A percentile compares a stretch with the other conserved stretches of the same genome.
Conservation (phyloP, 1,140 invertebrate species). For the Lineus longissimus region DNA sequence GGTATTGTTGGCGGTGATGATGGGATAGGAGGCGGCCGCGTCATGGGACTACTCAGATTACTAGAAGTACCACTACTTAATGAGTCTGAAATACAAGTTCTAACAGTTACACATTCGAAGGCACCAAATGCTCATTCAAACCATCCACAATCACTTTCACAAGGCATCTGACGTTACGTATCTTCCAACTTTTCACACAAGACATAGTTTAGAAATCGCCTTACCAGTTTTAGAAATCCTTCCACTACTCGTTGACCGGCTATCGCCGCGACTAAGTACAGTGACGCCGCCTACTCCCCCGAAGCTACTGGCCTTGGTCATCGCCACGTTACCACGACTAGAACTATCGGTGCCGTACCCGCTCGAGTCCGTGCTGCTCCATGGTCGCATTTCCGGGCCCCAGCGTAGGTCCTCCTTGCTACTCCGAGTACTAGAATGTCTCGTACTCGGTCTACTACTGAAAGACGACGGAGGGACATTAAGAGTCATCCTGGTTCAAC, state of each 20-base stretch:
- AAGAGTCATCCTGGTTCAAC: too few relatives aligned
- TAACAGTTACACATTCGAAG: too few relatives aligned
- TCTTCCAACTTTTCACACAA: too few relatives aligned
- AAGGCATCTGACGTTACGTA: too few relatives aligned
- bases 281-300: slow-evolving; percentile 66
- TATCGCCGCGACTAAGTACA: slow-evolving; percentile 56
- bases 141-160: too few relatives aligned
- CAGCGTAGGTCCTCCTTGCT: slow-evolving; percentile 52
- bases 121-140: too few relatives aligned
- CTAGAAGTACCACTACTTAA: slow-evolving; percentile 14
- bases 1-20: slow-evolving; percentile 14
- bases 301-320: slow-evolving; percentile 82
- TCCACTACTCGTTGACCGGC: slow-evolving; percentile 42
- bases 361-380: slow-evolving; percentile 56
- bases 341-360: slow-evolving; percentile 49
- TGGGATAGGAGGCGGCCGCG: slow-evolving; percentile 14
- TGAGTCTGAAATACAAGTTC: slow-evolving; percentile 11
- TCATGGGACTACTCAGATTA: slow-evolving; percentile 15
- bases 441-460: slow-evolving; percentile 4
- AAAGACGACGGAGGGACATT: not conserved
- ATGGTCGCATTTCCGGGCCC: slow-evolving; percentile 40
- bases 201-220: not conserved
- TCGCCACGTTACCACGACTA: slow-evolving; percentile 49
- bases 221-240: not conserved
- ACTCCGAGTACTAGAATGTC: slow-evolving; percentile 30